A percentile compares a stretch with the other conserved stretches of the same genome.
Conservation (phyloP, 2,113 vertebrate species). For the Siphamia tubifer region DNA sequence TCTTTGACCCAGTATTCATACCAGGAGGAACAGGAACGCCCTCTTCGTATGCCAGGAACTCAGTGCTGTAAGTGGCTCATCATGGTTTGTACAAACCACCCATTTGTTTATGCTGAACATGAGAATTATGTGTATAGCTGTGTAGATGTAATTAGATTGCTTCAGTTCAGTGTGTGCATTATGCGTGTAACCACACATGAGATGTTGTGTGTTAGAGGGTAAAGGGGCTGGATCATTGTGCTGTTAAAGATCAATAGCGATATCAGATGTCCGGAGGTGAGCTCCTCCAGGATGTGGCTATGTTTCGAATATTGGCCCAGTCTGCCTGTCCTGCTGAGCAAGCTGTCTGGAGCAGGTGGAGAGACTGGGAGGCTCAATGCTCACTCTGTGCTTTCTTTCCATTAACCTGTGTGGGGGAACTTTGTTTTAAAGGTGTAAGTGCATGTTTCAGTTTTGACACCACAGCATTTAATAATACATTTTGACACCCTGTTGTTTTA, state of each 20-base stretch:
- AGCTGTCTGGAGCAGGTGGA: conserved; percentile 44
- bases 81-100: conserved; percentile 8
- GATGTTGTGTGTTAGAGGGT: conserved; percentile 13
- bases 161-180: conserved; percentile 22
- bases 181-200: conserved; percentile 38
- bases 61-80: conserved; percentile 92
- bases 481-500: conserved; percentile 22
- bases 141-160: conserved; percentile 46
- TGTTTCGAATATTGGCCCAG: conserved; percentile 11
- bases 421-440: conserved; percentile 3
- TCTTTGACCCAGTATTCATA: conserved; percentile 79
- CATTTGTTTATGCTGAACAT: conserved; percentile 24
- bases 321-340: conserved; percentile 57
- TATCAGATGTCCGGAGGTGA: conserved; percentile 50
- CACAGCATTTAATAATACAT: conserved; percentile 2
- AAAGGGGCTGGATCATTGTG: conserved; percentile 10
- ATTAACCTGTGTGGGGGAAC: conserved; percentile 12
- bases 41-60: conserved; percentile 86
- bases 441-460: conserved; percentile 14
- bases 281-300: conserved; percentile 26
- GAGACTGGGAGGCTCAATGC: conserved; percentile 12
- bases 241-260: conserved; percentile 52
- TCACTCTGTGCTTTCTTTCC: conserved; percentile 6
- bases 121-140: conserved; percentile 12
- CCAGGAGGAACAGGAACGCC: conserved; percentile 91